Evolutionary conservation across 2,888 invertebrate genomes (phyloP), one percentile per base, ranked within the genome.

Genomic region (Plemyria rubiginata): DNA sequence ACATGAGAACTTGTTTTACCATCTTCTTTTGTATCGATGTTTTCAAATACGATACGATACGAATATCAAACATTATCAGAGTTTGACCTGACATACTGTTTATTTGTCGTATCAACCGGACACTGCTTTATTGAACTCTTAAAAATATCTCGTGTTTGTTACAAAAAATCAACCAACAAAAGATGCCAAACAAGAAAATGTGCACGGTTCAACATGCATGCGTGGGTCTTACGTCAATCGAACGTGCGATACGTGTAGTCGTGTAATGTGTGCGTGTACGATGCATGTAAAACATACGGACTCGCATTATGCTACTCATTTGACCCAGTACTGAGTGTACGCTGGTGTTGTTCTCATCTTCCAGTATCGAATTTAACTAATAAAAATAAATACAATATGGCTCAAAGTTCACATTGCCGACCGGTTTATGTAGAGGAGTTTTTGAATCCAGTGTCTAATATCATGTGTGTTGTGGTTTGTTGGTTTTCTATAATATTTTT

Each of bases 391-490:
- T 51, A 15, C 40, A 76, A 70, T 65, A 85, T 86, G 86, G 77
- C 80, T 52, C 45, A 81, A 13, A 74, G 76, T 74, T 76, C 81
- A 60, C 70, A 70, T 62, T 63, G 68, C 50, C 75, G 73, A 40
- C 66, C 68, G 57, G 71, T 77, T 41, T 65, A 70, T 53, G 70
- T 28, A 40, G 40, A 73, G 60, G 68, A 73, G 57, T 70, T 72
- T 32, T 63, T 72, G 68, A 64, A 71, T 55, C 69, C 63, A 16
- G 64, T 71, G 62, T 70, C 73, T 58, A 72, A 55, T 50, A 66
- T 75, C 48, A 73, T 76, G 80, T 84, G 74, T 74, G 82, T 81
- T 76, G 65, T 81, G 62, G 74, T 80, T 67, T 46, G 76, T 73
- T 65, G 70, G 56, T 67, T 72, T 66, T 70, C 11, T 49, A 13